phyloP scores from a whole-genome alignment of 2,797 vertebrate species.

The Tangara arthus region DNA sequence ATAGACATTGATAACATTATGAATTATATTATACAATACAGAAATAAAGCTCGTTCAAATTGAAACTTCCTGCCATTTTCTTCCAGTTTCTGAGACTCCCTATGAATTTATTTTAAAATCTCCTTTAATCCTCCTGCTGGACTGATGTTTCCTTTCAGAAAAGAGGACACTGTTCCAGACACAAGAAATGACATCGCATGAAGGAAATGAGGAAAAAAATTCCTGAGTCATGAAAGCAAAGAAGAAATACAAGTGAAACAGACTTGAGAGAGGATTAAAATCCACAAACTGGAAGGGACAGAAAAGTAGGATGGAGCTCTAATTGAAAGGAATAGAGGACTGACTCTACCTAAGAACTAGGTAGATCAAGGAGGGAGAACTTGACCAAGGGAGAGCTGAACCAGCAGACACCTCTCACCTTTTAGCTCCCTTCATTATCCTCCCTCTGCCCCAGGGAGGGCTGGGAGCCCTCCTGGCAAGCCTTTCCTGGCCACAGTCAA shows the following conservation, averaged over 20 bases:
- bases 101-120: slow-evolving; percentile 19
- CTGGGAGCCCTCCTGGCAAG: not conserved
- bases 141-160: slow-evolving; percentile 27
- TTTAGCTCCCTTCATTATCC: not conserved
- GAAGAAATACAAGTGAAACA: not conserved
- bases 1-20: not conserved
- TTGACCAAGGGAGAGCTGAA: not conserved
- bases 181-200: slow-evolving; percentile 21
- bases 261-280: not conserved
- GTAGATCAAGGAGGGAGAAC: not conserved
- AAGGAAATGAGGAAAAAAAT: not conserved
- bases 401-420: not conserved
- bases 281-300: not conserved
- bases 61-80: slow-evolving; percentile 1
- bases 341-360: not conserved
- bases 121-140: not conserved
- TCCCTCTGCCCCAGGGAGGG: not conserved
- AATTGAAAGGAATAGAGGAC: slow-evolving; percentile 25
- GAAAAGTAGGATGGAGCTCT: not conserved
- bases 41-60: not conserved
- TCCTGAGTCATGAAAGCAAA: slow-evolving; percentile 46
- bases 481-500: not conserved
- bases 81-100: not conserved
- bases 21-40: not conserved
- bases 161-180: not conserved